Base-by-base conservation (phyloP, 1,140 invertebrate genomes). In the Trachelipus rathkii region DNA sequence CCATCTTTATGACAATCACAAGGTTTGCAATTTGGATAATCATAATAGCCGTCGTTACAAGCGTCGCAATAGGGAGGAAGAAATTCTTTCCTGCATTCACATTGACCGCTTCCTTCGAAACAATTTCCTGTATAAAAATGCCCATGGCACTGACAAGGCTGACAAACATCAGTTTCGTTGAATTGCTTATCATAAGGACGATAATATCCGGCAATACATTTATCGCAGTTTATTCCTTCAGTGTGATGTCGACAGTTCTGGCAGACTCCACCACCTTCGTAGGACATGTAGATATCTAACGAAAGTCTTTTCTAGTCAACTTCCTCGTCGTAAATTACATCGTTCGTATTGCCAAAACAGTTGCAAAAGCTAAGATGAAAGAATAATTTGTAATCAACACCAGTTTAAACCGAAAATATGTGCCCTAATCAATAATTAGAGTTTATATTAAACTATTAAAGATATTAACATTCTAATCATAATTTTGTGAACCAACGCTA, bases 191-290 rank as follows among this genome's bases (percentile, higher is more conserved):
- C 90, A 53, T 86, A 88, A 0, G 96, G 96, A 73, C 95, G 87
- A 84, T 90, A 99, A 86, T 88, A 99, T 5, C 91, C 94, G 0
- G 90, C 84, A 82, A 90, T 90, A 84, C 98, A 99, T 79, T 94
- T 90, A 83, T 99, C 92, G 85, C 98, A 99, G 85, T 99, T 99
- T 75, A 96, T 95, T 11, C 98, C 98, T 83, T 95, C 90, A 0
- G 98, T 99, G 84, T 98, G 94, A 84, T 99, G 89, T 81, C 89
- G 89, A 82, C 96, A 98, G 81, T 97, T 94, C 82, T 92, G 87
- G 83, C 96, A 98, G 46, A 94, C 90, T 19, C 96, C 96, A 73
- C 96, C 97, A 24, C 96, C 96, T 79, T 94, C 92, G 83, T 94
- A 95, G 44, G 90, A 90, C 0, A 94, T 97, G 83, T 96, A 88